Evolutionary conservation across 2,888 invertebrate species (phyloP).

Genomic region (Synanthedon myopaeformis): DNA sequence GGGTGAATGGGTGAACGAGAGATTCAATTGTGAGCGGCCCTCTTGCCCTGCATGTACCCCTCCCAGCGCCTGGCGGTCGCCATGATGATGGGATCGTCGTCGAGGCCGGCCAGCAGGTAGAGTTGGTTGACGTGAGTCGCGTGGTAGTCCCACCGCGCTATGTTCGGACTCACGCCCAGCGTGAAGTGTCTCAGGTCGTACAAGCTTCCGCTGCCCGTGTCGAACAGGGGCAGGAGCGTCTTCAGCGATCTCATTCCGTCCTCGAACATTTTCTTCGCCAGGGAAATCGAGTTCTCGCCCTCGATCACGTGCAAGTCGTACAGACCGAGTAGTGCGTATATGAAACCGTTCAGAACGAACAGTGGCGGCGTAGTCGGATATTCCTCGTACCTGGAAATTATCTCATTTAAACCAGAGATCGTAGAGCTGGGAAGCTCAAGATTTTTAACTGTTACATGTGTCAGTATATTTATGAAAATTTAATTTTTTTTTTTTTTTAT

Average conservation of each 20-base stretch:
- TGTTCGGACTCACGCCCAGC: slow-evolving; percentile 88
- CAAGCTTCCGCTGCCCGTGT: slow-evolving; percentile 94
- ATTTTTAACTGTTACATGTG: too few species aligned
- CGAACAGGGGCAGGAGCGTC: slow-evolving; percentile 88
- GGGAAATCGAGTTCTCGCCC: slow-evolving; percentile 75
- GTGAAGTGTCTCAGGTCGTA: slow-evolving; percentile 97
- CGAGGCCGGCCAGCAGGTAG: slow-evolving; percentile 87
- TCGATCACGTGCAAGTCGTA: slow-evolving; percentile 92
- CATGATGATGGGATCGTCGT: slow-evolving; percentile 83
- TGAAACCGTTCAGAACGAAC: slow-evolving; percentile 98
- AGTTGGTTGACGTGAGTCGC: slow-evolving; percentile 98
- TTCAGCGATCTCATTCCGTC: slow-evolving; percentile 91
- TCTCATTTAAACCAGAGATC: too few species aligned
- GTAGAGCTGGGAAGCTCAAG: too few species aligned
- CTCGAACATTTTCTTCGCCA: slow-evolving; percentile 81
- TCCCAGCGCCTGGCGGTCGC: slow-evolving; percentile 93
- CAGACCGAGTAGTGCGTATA: slow-evolving; percentile 94
- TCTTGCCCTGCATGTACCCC: slow-evolving; percentile 94
- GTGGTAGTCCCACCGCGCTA: slow-evolving; percentile 99
- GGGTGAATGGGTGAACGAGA: too few species aligned
- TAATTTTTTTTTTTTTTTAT: too few species aligned
- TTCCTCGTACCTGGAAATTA: slow-evolving; percentile 97
- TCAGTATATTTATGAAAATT: too few species aligned
- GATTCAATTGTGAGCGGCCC: slow-evolving; percentile 91
- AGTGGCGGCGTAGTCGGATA: slow-evolving; percentile 96